Evolutionary conservation across 2,888 invertebrate species (phyloP).

Genomic region (Heteromurus nitidus): DNA sequence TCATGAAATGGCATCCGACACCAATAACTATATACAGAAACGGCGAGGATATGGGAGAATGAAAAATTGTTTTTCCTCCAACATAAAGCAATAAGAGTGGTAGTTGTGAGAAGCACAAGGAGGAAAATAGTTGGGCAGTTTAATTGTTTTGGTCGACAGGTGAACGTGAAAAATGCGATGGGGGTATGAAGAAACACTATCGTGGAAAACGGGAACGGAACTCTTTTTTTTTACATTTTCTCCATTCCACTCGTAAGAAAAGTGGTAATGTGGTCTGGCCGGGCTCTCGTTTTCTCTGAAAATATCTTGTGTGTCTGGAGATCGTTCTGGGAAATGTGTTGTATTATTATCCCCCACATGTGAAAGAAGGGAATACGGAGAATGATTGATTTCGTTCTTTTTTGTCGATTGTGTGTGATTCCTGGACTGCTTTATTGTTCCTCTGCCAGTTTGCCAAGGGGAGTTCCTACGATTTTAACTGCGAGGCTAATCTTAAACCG

Average conservation of each 20-base stretch:
- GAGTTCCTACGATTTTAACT: too few relatives aligned
- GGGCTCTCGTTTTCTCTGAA: background rate
- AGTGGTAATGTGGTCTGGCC: background rate
- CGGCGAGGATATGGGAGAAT: conserved; percentile 28
- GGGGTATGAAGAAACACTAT: conserved; percentile 38
- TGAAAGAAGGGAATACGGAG: conserved; percentile 12
- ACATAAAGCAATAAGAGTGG: conserved; percentile 1
- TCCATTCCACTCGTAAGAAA: background rate
- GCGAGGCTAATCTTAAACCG: background rate
- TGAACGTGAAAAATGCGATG: conserved; percentile 67
- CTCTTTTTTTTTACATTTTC: background rate
- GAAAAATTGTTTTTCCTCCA: conserved; percentile 56
- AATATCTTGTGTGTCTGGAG: background rate
- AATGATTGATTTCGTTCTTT: conserved; percentile 60
- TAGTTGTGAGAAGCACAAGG: background rate
- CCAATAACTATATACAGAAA: too few relatives aligned
- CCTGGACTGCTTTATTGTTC: background rate
- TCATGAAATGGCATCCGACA: too few relatives aligned
- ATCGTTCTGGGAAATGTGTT: conserved; percentile 26
- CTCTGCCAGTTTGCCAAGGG: background rate
- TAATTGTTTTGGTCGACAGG: conserved; percentile 68
- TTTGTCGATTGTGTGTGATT: conserved; percentile 40
- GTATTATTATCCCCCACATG: conserved; percentile 33
- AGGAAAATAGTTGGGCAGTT: conserved; percentile 55
- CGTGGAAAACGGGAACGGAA: background rate